phyloP scores from a whole-genome alignment of 2,797 vertebrate species.

The Rhyacichthys aspro region DNA sequence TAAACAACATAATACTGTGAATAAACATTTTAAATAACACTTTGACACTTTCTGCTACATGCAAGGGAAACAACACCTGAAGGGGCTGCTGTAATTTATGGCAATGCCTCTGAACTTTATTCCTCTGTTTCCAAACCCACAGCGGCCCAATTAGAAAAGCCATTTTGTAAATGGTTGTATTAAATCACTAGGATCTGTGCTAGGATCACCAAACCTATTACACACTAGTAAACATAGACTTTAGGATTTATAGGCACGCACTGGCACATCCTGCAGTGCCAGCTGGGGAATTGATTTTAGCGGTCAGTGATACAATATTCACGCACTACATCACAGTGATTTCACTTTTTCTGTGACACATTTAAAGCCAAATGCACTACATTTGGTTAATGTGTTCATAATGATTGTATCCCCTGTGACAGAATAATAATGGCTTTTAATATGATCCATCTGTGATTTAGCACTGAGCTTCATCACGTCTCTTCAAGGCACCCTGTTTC shows the following conservation, averaged over 20 bases:
- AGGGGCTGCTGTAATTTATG: too few relatives aligned
- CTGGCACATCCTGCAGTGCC: conserved; percentile 12
- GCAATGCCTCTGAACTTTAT: not conserved
- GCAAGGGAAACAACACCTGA: too few relatives aligned
- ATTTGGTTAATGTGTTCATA: conserved; percentile 47
- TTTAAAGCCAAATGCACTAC: conserved; percentile 46
- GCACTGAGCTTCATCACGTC: conserved; percentile 45
- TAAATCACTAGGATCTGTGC: conserved; percentile 17
- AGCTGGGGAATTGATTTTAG: conserved; percentile 35
- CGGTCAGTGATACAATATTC: conserved; percentile 12
- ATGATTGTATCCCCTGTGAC: conserved; percentile 38
- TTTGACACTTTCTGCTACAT: too few relatives aligned
- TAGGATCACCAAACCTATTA: conserved; percentile 16
- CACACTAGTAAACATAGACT: conserved; percentile 45
- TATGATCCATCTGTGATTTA: conserved; percentile 58
- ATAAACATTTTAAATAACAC: too few relatives aligned
- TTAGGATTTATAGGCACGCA: conserved; percentile 36
- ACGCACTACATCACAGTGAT: conserved; percentile 12
- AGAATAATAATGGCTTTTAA: conserved; percentile 36
- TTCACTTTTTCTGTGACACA: conserved; percentile 15
- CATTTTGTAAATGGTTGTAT: conserved; percentile 14
- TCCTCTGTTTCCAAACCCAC: conserved; percentile 9
- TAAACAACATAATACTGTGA: too few relatives aligned
- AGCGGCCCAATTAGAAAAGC: conserved; percentile 9
- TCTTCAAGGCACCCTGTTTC: conserved; percentile 62